Conservation (phyloP, 2,888 invertebrate genomes). For the Dromius quadrimaculatus region DNA sequence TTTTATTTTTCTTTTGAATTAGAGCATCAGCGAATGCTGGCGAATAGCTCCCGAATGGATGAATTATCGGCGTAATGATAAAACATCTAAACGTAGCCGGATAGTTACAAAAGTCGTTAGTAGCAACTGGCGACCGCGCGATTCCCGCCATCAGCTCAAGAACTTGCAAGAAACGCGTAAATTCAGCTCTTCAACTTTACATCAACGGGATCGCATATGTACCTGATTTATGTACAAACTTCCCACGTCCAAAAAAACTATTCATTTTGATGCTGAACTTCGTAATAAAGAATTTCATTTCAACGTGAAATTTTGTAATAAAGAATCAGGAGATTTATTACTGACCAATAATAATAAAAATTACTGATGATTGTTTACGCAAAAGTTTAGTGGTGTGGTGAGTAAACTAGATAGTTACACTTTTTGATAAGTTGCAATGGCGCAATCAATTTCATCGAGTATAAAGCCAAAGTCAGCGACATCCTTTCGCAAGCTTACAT, state of each 20-base stretch:
- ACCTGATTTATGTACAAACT: constrained; percentile 29
- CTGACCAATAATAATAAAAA: too few species aligned
- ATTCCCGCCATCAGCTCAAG: constrained; percentile 10
- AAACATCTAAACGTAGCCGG: constrained; percentile 19
- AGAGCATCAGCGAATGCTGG: background rate
- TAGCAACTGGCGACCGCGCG: constrained; percentile 48
- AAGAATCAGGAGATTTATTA: background rate
- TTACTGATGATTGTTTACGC: background rate
- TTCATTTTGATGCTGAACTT: constrained; percentile 6
- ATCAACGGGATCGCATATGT: constrained; percentile 45
- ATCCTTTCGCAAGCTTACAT: constrained; percentile 41
- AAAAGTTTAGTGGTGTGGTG: background rate
- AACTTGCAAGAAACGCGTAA: constrained; percentile 48
- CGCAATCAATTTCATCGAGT: constrained; percentile 34
- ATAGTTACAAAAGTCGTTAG: constrained; percentile 51
- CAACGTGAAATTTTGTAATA: background rate
- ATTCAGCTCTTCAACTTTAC: constrained; percentile 51
- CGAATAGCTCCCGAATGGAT: constrained; percentile 23
- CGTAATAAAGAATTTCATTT: constrained; percentile 7
- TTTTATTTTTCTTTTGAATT: constrained; percentile 10
- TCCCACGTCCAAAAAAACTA: background rate
- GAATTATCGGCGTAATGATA: constrained; percentile 51
- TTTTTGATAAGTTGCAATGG: constrained; percentile 42
- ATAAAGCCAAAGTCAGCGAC: constrained; percentile 31
- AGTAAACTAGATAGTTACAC: constrained; percentile 18